Percentiles rank a stretch among this genome's conserved stretches.
Evolutionary conservation across 2,888 invertebrate species (phyloP).

Genomic region (Platycheirus rosarum): DNA sequence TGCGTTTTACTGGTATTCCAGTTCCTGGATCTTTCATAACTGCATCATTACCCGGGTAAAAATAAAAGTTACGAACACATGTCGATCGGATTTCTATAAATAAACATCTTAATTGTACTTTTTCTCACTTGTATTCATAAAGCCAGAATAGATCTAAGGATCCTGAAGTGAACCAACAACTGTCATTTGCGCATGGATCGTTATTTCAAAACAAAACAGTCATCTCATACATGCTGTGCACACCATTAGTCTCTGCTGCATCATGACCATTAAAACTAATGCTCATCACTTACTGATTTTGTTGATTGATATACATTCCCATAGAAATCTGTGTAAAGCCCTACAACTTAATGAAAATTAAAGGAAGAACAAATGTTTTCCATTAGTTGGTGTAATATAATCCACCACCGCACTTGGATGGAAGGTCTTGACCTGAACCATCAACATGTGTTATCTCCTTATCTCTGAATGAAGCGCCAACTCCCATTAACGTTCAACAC

Average conservation of each 20-base stretch:
- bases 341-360: constrained; percentile 65
- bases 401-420: constrained; percentile 59
- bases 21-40: too few relatives aligned
- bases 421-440: constrained; percentile 44
- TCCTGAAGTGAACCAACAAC: too few relatives aligned
- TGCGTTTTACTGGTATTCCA: too few relatives aligned
- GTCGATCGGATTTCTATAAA: too few relatives aligned
- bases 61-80: too few relatives aligned
- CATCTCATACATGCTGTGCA: constrained; percentile 22
- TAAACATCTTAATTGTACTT: too few relatives aligned
- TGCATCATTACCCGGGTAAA: too few relatives aligned
- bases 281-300: constrained; percentile 45
- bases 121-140: too few relatives aligned
- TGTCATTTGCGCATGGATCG: too few relatives aligned
- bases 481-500: constrained; percentile 72
- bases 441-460: constrained; percentile 71
- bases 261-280: constrained; percentile 35
- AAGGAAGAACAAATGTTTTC: constrained; percentile 58
- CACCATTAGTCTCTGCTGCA: constrained; percentile 42
- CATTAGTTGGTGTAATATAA: constrained; percentile 71
- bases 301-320: constrained; percentile 64
- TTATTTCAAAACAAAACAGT: too few relatives aligned
- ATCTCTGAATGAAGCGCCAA: constrained; percentile 66
- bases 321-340: constrained; percentile 40
- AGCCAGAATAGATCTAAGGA: too few relatives aligned